Conservation (phyloP, 2,888 invertebrate species). For the Piscicola geometra region DNA sequence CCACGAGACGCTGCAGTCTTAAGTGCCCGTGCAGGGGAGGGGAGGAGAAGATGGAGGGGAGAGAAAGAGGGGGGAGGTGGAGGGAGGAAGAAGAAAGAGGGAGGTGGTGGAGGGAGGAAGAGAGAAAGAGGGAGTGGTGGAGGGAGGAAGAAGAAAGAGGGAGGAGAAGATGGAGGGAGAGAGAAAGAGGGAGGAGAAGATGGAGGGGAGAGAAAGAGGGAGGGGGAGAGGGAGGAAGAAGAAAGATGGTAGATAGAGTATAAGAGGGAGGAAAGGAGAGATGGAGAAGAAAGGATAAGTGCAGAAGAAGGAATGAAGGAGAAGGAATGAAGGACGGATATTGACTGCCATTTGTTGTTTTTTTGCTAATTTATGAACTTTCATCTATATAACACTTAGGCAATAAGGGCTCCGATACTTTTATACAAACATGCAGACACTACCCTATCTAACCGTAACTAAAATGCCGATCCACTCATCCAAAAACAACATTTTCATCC, state of each 20-base stretch:
- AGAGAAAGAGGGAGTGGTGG: neutral
- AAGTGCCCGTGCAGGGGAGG: neutral
- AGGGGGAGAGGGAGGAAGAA: constrained; percentile 5
- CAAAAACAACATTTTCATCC: too few species aligned
- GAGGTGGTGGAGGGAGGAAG: neutral
- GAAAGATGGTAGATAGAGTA: constrained; percentile 1
- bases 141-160: constrained; percentile 13
- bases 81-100: neutral
- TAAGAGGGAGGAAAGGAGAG: neutral
- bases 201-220: neutral
- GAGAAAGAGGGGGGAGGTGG: neutral
- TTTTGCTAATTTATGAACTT: too few species aligned
- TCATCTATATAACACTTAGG: too few species aligned
- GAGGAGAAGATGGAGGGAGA: constrained; percentile 1
- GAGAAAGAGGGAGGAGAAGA: constrained; percentile 21
- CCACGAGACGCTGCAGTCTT: constrained; percentile 55
- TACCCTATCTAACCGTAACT: too few species aligned
- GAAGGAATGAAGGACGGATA: too few species aligned
- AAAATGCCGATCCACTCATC: too few species aligned
- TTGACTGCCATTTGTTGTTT: too few species aligned
- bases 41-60: neutral
- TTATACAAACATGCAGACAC: too few species aligned
- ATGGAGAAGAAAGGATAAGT: neutral
- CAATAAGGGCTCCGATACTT: too few species aligned
- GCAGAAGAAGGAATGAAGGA: neutral